phyloP scores from a whole-genome alignment of 2,797 vertebrate species.

The Characodon lateralis region DNA sequence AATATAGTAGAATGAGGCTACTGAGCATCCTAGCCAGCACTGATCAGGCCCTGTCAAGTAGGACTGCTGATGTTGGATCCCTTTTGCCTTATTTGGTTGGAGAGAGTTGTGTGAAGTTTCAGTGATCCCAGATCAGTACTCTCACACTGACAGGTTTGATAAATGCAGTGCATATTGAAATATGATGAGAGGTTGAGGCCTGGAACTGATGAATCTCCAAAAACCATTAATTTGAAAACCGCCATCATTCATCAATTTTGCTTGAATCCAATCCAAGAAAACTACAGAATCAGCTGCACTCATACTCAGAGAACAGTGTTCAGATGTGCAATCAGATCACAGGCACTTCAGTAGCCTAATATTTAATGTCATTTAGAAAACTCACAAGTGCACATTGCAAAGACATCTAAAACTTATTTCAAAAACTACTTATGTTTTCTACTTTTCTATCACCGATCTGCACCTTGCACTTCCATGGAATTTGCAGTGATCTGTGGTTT shows the following conservation, averaged over 20 bases:
- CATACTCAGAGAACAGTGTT: background rate
- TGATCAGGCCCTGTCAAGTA: constrained; percentile 40
- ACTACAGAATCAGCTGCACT: background rate
- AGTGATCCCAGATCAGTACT: constrained; percentile 52
- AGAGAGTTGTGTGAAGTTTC: constrained; percentile 7
- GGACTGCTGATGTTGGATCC: constrained; percentile 52
- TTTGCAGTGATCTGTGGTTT: constrained; percentile 11
- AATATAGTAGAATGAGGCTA: constrained; percentile 31
- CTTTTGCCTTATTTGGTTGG: constrained; percentile 30
- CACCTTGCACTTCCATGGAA: constrained; percentile 19
- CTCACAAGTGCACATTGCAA: background rate
- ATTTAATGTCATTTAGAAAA: constrained; percentile 2
- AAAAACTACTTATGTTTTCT: background rate
- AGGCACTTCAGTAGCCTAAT: constrained; percentile 2
- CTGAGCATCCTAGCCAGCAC: constrained; percentile 26
- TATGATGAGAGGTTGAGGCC: constrained; percentile 30
- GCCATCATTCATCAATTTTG: constrained; percentile 23
- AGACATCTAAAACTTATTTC: background rate
- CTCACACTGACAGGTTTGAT: constrained; percentile 40
- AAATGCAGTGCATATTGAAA: constrained; percentile 35
- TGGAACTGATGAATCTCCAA: constrained; percentile 10
- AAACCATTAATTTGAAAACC: constrained; percentile 15
- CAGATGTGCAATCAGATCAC: background rate
- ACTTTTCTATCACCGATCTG: constrained; percentile 21
- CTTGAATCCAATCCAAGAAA: constrained; percentile 18